Conservation (phyloP, 1,140 invertebrate genomes). For the Scaptomyza pallida region DNA sequence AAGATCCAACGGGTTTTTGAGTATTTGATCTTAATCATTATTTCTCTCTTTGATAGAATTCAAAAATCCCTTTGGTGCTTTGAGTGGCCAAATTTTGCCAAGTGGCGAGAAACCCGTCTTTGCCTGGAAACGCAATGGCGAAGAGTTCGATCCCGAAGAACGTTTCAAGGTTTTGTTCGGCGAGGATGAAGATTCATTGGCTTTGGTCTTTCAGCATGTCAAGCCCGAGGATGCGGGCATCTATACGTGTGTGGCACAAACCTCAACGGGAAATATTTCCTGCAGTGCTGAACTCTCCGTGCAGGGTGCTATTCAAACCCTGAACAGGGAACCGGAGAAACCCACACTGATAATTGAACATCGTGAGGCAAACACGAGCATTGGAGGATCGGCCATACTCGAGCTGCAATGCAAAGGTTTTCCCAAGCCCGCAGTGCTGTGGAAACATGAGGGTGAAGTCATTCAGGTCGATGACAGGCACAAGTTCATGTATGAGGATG, state of each 20-base stretch:
- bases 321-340: conserved; percentile 92
- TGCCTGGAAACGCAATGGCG: conserved; percentile 95
- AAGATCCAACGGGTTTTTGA: not conserved
- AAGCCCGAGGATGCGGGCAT: conserved; percentile 96
- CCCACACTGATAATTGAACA: conserved; percentile 91
- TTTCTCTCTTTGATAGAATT: conserved; percentile 86
- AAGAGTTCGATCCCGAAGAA: conserved; percentile 95
- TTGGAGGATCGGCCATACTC: conserved; percentile 96
- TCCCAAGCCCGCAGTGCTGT: conserved; percentile 95
- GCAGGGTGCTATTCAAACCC: conserved; percentile 92
- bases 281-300: conserved; percentile 97
- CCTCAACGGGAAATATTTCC: conserved; percentile 95
- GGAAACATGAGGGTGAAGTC: conserved; percentile 93
- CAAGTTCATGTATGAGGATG: conserved; percentile 95
- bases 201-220: conserved; percentile 96
- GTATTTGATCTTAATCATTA: not conserved
- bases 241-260: conserved; percentile 97
- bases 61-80: conserved; percentile 91
- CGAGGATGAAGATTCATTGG: conserved; percentile 96
- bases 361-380: conserved; percentile 89
- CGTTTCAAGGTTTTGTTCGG: conserved; percentile 96
- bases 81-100: conserved; percentile 88
- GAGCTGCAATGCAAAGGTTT: conserved; percentile 96
- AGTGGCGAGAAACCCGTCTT: conserved; percentile 93
- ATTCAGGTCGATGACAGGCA: conserved; percentile 92